Base-by-base conservation (phyloP, 1,140 invertebrate genomes). In the Agrilus planipennis region DNA sequence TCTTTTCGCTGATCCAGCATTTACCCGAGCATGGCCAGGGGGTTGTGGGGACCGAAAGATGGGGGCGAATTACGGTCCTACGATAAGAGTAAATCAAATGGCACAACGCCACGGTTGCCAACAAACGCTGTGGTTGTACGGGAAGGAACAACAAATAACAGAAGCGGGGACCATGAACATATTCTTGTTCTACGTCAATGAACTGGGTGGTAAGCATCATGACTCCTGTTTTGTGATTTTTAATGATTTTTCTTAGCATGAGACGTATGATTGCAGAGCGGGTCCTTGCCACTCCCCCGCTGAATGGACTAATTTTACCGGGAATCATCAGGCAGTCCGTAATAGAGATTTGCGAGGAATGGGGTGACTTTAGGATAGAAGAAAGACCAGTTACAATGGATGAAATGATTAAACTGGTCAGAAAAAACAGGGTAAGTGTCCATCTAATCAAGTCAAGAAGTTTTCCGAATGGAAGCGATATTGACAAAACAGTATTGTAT, bases 91-190 rank as follows among this genome's bases (percentile, higher is more conserved):
- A 21, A 84, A 87, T 64, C 78, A 80, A 47, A 68, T 81, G 49
- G 95, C 96, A 1, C 67, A 70, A 4, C 70, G 77, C 41, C 68
- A 76, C 52, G 89, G 88, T 3, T 78, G 89, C 38, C 91, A 99
- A 52, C 95, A 99, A 71, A 91, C 97, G 2, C 63, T 99, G 5
- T 99, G 96, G 96, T 67, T 99, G 4, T 97, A 83, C 64, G 95
- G 94, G 6, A 77, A 90, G 3, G 81, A 99, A 57, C 79, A 95
- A 60, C 77, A 94, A 59, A 54, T 99, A 1, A 99, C 96, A 0
- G 96, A 99, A 75, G 92, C 90, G 31, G 96, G 96, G 27, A 91
- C 94, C 6, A 99, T 99, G 96, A 99, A 99, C 57, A 79, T 99
- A 32, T 97, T 99, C 58, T 73, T 94, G 49, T 79, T 86, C 55